Evolutionary conservation across 1,140 invertebrate species (phyloP).

Genomic region (Amyelois transitella): DNA sequence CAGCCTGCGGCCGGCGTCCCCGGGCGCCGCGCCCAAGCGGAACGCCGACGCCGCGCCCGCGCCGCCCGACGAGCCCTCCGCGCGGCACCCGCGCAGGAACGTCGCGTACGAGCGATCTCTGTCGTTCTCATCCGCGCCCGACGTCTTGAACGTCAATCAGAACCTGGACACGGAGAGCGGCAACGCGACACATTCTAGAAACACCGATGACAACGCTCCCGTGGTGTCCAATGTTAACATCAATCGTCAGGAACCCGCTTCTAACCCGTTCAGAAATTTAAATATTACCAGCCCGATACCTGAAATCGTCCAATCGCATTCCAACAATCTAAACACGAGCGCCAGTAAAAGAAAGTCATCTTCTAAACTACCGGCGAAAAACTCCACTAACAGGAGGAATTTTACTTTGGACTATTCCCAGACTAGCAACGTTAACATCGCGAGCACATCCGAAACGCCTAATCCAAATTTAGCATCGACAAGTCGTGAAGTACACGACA

Average conservation of each 20-base stretch:
- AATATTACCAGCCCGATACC: slow-evolving; percentile 58
- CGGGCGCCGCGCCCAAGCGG: slow-evolving; percentile 52
- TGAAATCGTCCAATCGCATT: slow-evolving; percentile 59
- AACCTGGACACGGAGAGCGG: slow-evolving; percentile 35
- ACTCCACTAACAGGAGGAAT: slow-evolving; percentile 56
- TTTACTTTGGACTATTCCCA: slow-evolving; percentile 51
- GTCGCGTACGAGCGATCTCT: slow-evolving; percentile 53
- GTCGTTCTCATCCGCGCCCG: slow-evolving; percentile 66
- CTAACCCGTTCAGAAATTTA: slow-evolving; percentile 45
- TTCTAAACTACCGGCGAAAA: slow-evolving; percentile 64
- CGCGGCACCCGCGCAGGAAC: slow-evolving; percentile 35
- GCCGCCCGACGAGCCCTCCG: slow-evolving; percentile 25
- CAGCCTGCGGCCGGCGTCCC: slow-evolving; percentile 53
- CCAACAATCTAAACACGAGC: slow-evolving; percentile 57
- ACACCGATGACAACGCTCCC: slow-evolving; percentile 26
- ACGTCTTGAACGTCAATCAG: slow-evolving; percentile 74
- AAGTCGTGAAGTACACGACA: slow-evolving; percentile 54
- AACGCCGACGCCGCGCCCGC: slow-evolving; percentile 44
- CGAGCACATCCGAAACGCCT: slow-evolving; percentile 46
- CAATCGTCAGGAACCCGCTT: slow-evolving; percentile 34
- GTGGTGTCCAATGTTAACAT: slow-evolving; percentile 41
- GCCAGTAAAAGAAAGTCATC: slow-evolving; percentile 60
- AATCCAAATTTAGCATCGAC: slow-evolving; percentile 64
- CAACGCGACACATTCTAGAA: slow-evolving; percentile 20
- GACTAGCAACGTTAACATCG: slow-evolving; percentile 55